These are phyloP conservation scores for Butorides virescens DNA, from an alignment of 2,113 vertebrate genomes.

Conservation along the genomic window DNA sequence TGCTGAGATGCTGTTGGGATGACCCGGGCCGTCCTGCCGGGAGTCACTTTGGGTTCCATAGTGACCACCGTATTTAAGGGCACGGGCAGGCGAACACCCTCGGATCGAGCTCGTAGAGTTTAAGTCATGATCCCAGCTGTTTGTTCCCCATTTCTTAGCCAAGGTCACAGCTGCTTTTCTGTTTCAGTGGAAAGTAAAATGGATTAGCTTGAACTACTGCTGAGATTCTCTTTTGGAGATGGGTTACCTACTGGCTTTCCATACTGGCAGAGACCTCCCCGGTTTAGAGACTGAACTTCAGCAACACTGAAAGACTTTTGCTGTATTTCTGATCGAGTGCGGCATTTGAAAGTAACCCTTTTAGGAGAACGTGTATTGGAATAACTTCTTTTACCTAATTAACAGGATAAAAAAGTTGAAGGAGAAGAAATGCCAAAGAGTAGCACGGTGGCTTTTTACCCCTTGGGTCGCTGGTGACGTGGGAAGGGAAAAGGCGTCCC, in stretches of 20 bases:
- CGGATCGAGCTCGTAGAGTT: not conserved
- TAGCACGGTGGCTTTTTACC: not conserved
- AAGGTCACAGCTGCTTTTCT: slow-evolving; percentile 45
- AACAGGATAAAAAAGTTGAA: not conserved
- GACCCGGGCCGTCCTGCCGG: not conserved
- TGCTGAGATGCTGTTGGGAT: slow-evolving; percentile 46
- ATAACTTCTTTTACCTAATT: not conserved
- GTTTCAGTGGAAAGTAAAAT: not conserved
- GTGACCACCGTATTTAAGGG: not conserved
- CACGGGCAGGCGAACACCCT: not conserved
- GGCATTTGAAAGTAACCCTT: not conserved
- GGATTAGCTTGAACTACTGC: slow-evolving; percentile 30
- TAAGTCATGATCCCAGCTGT: not conserved
- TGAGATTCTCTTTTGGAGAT: slow-evolving; percentile 13
- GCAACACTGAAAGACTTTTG: not conserved
- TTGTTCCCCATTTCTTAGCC: not conserved
- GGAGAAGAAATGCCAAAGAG: slow-evolving; percentile 23
- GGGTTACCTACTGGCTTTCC: slow-evolving; percentile 12
- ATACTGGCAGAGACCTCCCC: not conserved
- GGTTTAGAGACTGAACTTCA: not conserved
- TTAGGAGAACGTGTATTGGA: not conserved
- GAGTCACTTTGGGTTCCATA: not conserved
- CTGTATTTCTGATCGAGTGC: not conserved
- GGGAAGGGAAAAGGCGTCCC: not conserved
- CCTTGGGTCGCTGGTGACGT: not conserved